Conservation (phyloP, 2,113 vertebrate genomes). For the Acrocephalus arundinaceus region DNA sequence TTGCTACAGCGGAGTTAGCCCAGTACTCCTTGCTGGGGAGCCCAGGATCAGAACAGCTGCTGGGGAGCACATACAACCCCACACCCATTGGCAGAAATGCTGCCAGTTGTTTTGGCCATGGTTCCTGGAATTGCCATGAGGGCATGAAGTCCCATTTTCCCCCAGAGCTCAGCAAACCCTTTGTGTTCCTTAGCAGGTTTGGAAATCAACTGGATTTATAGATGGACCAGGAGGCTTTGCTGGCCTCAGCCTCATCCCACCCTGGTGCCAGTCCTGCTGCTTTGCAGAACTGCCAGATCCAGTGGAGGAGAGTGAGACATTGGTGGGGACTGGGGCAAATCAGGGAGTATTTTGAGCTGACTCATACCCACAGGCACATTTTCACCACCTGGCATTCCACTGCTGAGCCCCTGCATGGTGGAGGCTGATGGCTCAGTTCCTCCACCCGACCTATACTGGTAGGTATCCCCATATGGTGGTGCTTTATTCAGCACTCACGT, state of each 20-base stretch:
- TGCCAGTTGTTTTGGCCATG: not conserved
- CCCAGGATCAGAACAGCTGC: not conserved
- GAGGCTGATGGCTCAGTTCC: not conserved
- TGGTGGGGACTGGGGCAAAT: not conserved
- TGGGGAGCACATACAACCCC: accelerated
- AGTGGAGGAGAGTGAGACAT: not conserved
- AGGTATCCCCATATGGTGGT: too few relatives aligned
- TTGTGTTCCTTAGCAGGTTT: not conserved
- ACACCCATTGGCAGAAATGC: not conserved
- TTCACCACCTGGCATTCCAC: not conserved
- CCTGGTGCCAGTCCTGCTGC: not conserved
- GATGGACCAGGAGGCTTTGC: not conserved
- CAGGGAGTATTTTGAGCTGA: not conserved
- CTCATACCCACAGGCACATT: not conserved
- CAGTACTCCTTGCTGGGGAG: not conserved
- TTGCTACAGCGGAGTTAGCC: not conserved
- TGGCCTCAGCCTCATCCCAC: not conserved
- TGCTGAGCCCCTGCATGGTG: not conserved
- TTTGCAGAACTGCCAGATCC: not conserved
- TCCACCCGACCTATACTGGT: accelerated
- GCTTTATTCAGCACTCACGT: not conserved
- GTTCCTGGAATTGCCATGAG: not conserved
- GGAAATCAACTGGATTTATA: not conserved
- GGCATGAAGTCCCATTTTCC: not conserved
- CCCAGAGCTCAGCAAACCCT: not conserved